Base-by-base conservation (phyloP, 2,888 invertebrate species). In the Dasysyrphus tricinctus region DNA sequence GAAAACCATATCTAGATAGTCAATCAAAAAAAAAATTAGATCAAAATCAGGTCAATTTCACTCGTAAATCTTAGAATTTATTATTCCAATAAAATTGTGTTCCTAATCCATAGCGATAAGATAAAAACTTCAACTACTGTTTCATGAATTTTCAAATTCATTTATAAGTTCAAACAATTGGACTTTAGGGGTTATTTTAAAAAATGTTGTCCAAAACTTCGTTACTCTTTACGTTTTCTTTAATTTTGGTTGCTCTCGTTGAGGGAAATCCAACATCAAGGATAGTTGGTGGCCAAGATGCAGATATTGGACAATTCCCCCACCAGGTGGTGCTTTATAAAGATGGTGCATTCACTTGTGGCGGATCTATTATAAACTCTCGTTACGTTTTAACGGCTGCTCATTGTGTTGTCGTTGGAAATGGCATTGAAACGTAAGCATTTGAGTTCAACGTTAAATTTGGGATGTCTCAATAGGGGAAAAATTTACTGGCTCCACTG, bases 291-390 rank as follows among this genome's bases (percentile, higher is more conserved):
- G 92, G 93, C 5, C 88, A 89, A 32, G 90, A 91, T 83, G 93
- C 91, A 19, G 47, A 69, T 0, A 47, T 88, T 11, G 90, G 89
- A 3, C 90, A 92, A 80, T 91, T 90, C 80, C 92, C 93, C 8
- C 91, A 91, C 88, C 90, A 91, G 80, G 90, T 89, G 3, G 92
- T 93, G 6, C 74, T 93, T 39, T 90, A 91, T 29, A 80, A 89
- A 7, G 84, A 90, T 65, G 89, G 88, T n/a, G 80, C 80, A 0
- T 91, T 91, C 44, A 75, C 57, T 9, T 91, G 92, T 69, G 89
- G 88, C 0, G 90, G 90, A 6, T 85, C 32, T n/a, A 89, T 92
- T 14, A 89, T 91, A 32, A 82, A 81, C 4, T 7, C 67, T 4
- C 88, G 54, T 0, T 70, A 80, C 3, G 8, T 92, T 76, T 39